These are phyloP conservation scores for Clarias platycephalus DNA, from an alignment of 2,797 vertebrate species.

Conservation along the genomic window DNA sequence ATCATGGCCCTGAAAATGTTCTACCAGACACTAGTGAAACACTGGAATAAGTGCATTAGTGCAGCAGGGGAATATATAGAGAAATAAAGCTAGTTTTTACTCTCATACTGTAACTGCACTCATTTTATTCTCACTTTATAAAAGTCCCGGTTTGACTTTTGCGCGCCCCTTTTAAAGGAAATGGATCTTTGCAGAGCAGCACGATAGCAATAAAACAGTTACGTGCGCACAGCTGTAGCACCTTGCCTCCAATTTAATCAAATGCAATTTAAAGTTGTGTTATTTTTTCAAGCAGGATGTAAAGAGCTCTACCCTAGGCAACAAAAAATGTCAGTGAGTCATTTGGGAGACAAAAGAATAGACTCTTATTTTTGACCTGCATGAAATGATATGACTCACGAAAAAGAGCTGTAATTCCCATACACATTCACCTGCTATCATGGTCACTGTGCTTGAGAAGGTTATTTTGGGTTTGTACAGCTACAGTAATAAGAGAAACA, in stretches of 20 bases:
- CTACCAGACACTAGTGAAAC: too few species aligned
- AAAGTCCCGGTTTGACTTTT: too few species aligned
- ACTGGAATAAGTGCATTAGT: too few species aligned
- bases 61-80: too few species aligned
- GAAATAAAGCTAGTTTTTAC: too few species aligned
- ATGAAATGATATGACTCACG: not conserved
- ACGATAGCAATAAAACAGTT: not conserved
- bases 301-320: not conserved
- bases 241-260: not conserved
- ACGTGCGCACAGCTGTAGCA: not conserved
- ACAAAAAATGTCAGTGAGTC: not conserved
- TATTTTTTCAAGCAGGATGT: not conserved
- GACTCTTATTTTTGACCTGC: not conserved
- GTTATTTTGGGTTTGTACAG: not conserved
- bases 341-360: not conserved
- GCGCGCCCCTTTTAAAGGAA: not conserved
- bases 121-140: too few species aligned
- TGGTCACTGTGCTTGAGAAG: not conserved
- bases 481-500: not conserved
- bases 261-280: not conserved
- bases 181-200: not conserved
- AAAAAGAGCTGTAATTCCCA: not conserved
- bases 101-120: too few species aligned
- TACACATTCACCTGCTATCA: not conserved
- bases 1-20: too few species aligned